Evolutionary conservation across 2,797 vertebrate genomes (phyloP).

Genomic region (Epinephelus coioides): DNA sequence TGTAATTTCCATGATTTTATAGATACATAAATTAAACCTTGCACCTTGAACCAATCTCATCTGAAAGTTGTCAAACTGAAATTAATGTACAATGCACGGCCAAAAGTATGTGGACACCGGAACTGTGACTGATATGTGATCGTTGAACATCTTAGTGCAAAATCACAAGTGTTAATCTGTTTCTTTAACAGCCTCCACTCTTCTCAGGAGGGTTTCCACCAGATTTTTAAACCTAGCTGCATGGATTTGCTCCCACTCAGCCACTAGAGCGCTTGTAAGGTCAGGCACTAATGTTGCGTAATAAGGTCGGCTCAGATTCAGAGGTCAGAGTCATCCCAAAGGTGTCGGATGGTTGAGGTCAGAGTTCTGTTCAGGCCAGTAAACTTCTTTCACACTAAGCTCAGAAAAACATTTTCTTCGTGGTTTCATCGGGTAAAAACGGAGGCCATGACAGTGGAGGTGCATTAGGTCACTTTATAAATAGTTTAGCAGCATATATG

Average conservation of each 20-base stretch:
- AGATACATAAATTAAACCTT: slow-evolving; percentile 3
- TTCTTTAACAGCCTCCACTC: not conserved
- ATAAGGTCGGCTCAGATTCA: not conserved
- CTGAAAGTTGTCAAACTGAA: not conserved
- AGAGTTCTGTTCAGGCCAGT: not conserved
- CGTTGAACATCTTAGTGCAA: not conserved
- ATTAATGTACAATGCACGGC: not conserved
- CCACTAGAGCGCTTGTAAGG: not conserved
- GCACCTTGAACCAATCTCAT: not conserved
- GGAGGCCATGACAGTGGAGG: not conserved
- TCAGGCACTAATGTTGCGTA: not conserved
- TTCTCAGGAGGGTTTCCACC: not conserved
- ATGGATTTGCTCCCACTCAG: not conserved
- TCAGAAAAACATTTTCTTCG: not conserved
- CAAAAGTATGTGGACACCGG: not conserved
- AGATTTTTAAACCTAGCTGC: not conserved
- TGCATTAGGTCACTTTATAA: slow-evolving; percentile 18
- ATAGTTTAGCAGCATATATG: slow-evolving; percentile 9
- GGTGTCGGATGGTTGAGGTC: not conserved
- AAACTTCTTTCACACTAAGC: not conserved
- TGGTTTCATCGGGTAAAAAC: slow-evolving; percentile 25
- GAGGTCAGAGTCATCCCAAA: not conserved
- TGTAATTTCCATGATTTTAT: not conserved
- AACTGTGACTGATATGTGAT: not conserved
- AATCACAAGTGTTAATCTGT: not conserved